Evolutionary conservation across 1,140 invertebrate species (phyloP).

Genomic region (Solenopsis fugax): DNA sequence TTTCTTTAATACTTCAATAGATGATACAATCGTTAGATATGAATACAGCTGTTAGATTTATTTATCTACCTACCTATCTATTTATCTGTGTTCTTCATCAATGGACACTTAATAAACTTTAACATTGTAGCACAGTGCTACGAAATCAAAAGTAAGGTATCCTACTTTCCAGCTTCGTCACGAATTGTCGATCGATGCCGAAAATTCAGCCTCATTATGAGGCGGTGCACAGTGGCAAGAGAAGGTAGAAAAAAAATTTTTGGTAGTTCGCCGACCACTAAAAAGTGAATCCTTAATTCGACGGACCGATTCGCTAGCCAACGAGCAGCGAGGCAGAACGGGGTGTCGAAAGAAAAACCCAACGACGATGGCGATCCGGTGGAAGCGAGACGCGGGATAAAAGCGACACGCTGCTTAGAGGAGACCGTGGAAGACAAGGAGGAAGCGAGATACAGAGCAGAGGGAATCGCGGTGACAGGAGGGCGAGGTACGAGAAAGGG

Average conservation of each 20-base stretch:
- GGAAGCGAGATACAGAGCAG: neutral
- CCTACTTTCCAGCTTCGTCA: neutral
- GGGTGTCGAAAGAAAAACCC: slow-evolving; percentile 75
- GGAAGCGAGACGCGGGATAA: slow-evolving; percentile 35
- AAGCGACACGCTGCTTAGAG: neutral
- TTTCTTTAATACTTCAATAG: neutral
- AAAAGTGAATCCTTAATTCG: slow-evolving; percentile 76
- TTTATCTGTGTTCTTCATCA: neutral
- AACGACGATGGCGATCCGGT: slow-evolving; percentile 66
- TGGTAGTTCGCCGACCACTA: slow-evolving; percentile 68
- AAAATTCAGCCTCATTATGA: slow-evolving; percentile 69
- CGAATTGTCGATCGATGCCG: neutral
- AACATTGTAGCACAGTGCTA: neutral
- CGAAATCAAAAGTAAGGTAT: neutral
- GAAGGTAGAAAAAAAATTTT: slow-evolving; percentile 57
- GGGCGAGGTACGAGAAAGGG: slow-evolving; percentile 34
- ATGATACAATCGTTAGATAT: neutral
- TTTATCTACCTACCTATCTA: neutral
- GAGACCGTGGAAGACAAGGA: slow-evolving; percentile 14
- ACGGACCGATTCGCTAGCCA: slow-evolving; percentile 63
- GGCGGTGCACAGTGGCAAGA: slow-evolving; percentile 62
- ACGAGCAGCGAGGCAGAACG: slow-evolving; percentile 60
- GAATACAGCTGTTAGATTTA: neutral
- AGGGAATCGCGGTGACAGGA: slow-evolving; percentile 41
- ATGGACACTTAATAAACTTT: neutral